Base-by-base conservation (phyloP, 2,888 invertebrate species). In the Rugalucina vietnamica region DNA sequence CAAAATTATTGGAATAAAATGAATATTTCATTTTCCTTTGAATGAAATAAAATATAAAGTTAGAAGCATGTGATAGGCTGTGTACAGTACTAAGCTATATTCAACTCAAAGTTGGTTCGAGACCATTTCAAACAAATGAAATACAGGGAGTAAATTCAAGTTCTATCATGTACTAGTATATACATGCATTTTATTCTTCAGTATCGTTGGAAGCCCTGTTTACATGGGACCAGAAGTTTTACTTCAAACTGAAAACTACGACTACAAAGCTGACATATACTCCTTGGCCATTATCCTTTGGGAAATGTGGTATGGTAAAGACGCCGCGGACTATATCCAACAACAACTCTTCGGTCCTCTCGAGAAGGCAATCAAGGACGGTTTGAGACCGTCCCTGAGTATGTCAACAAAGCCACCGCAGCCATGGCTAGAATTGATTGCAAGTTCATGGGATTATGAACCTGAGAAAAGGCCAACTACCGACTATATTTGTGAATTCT, bases 141-240 rank as follows among this genome's bases (percentile, higher is more conserved):
- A n/a, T n/a, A n/a, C n/a, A n/a, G n/a, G n/a, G n/a, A n/a, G n/a
- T n/a, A n/a, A n/a, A n/a, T n/a, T n/a, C n/a, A n/a, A n/a, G n/a
- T n/a, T n/a, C n/a, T n/a, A n/a, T n/a, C n/a, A n/a, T n/a, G n/a
- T n/a, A n/a, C n/a, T n/a, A n/a, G n/a, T n/a, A n/a, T n/a, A n/a
- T n/a, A n/a, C n/a, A n/a, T n/a, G n/a, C n/a, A n/a, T n/a, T n/a
- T n/a, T n/a, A n/a, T n/a, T n/a, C 32, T 83, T 76, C 21, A 91
- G 92, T 29, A 86, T 88, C 18, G 91, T 91, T 10, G 93, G 93
- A 4, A 91, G 92, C 21, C 92, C 92, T 1, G 91, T 91, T 8
- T 93, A 93, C 87, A 91, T 93, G 91, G 92, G 92, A n/a, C 93
- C 93, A 5, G 93, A 93, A 80, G 91, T 93, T 32, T 89, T 93